phyloP scores from a whole-genome alignment of 2,797 vertebrate genomes.

The Pelobates cultripes region DNA sequence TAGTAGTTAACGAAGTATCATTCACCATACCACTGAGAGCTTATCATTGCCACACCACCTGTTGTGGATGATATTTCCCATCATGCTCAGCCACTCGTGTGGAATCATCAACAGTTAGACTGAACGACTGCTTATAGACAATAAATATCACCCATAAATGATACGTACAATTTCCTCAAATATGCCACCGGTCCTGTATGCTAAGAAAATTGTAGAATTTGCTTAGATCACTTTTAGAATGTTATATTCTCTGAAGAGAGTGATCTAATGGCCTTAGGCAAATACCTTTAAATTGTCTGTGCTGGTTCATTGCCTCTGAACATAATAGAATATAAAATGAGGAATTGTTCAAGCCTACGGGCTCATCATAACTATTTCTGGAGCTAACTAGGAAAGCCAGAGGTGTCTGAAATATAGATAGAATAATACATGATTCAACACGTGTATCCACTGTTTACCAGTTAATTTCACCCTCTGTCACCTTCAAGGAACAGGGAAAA shows the following conservation, averaged over 20 bases:
- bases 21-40: too few species aligned
- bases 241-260: slow-evolving; percentile 6
- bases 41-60: too few species aligned
- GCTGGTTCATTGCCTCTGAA: slow-evolving; percentile 23
- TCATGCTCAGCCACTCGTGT: too few species aligned
- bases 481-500: too few species aligned
- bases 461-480: not conserved
- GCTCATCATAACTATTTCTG: slow-evolving; percentile 2
- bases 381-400: not conserved
- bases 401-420: not conserved
- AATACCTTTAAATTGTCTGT: slow-evolving; percentile 26
- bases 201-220: not conserved
- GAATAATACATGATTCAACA: not conserved
- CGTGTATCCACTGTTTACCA: not conserved
- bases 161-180: not conserved
- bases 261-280: slow-evolving; percentile 36
- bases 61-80: too few species aligned
- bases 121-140: too few species aligned
- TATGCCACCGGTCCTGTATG: not conserved
- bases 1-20: too few species aligned
- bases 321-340: slow-evolving; percentile 18
- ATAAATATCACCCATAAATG: too few species aligned
- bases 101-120: too few species aligned
- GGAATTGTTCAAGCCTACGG: slow-evolving; percentile 5
- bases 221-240: slow-evolving; percentile 1